Evolutionary conservation across 2,113 vertebrate genomes (phyloP), one percentile per base, ranked within the genome.

Genomic region (Otus sunia): DNA sequence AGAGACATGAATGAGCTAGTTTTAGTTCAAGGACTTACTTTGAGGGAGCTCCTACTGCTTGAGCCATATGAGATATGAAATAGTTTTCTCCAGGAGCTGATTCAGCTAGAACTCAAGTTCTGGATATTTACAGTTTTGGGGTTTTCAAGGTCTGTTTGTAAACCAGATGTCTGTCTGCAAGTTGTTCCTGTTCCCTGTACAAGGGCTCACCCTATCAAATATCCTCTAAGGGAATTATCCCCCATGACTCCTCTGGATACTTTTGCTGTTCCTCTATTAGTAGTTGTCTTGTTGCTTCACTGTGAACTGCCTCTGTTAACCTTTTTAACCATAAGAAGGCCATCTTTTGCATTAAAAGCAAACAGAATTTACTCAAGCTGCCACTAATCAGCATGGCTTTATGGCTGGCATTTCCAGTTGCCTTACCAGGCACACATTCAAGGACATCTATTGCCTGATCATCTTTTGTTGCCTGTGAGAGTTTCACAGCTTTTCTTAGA

Each of bases 401-500:
- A 32, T 18, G 69, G 68, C 72, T 94, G 50, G 47, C 59, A 53
- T 62, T 93, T 56, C 78, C 68, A 74, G 62, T 52, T 87, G 73
- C 41, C 55, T 81, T 32, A 9, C 0, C 1, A 67, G 53, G 49
- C 76, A 64, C 5, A 1, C 0, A 0, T 41, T 68, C 62, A 34
- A 37, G 45, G 53, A 69, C 73, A 36, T 66, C 88, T 72, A 21
- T 19, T 71, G 52, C 75, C 66, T 91, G 80, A 43, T 64, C 92
- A 82, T 62, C 49, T 77, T 94, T 90, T 90, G 53, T 77, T 73
- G 72, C 56, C 89, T 80, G 67, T 36, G 59, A 73, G 58, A 84
- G 43, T 29, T 91, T 80, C 88, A 89, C 80, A 94, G 77, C 73
- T 96, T 91, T 87, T 21, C 72, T 91, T 77, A 80, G 63, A 69